Evolutionary conservation across 2,797 vertebrate species (phyloP).

Genomic region (Pangasius sanitwongsei): DNA sequence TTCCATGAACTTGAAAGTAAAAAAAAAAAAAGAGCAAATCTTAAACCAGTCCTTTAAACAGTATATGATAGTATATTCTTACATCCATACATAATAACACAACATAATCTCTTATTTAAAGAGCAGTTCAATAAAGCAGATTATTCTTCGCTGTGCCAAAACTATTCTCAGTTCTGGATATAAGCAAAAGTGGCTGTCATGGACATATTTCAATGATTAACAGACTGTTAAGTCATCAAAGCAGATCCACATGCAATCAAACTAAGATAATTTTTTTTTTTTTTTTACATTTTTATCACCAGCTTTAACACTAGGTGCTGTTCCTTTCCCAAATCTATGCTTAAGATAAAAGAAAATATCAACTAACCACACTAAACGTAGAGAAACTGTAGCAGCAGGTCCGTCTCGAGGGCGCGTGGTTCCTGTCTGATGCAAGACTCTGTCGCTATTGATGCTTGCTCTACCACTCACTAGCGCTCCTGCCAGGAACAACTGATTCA

Average conservation of each 20-base stretch:
- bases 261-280: not conserved
- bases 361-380: conserved; percentile 11
- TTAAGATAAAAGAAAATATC: not conserved
- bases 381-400: not conserved
- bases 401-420: conserved; percentile 60
- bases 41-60: not conserved
- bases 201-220: not conserved
- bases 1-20: not conserved
- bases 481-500: conserved; percentile 62
- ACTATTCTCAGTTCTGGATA: not conserved
- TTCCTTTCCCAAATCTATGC: not conserved
- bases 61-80: not conserved
- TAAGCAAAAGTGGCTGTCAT: not conserved
- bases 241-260: not conserved
- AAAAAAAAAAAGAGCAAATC: not conserved
- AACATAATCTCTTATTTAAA: not conserved
- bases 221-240: not conserved
- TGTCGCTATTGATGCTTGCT: conserved; percentile 67
- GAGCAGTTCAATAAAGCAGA: not conserved
- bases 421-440: conserved; percentile 77
- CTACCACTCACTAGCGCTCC: conserved; percentile 41
- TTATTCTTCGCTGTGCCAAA: not conserved
- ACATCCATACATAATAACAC: not conserved
- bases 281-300: not conserved
- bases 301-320: not conserved